A percentile compares a stretch with the other conserved stretches of the same genome.
Evolutionary conservation across 2,113 vertebrate species (phyloP).

Genomic region (Sander lucioperca): DNA sequence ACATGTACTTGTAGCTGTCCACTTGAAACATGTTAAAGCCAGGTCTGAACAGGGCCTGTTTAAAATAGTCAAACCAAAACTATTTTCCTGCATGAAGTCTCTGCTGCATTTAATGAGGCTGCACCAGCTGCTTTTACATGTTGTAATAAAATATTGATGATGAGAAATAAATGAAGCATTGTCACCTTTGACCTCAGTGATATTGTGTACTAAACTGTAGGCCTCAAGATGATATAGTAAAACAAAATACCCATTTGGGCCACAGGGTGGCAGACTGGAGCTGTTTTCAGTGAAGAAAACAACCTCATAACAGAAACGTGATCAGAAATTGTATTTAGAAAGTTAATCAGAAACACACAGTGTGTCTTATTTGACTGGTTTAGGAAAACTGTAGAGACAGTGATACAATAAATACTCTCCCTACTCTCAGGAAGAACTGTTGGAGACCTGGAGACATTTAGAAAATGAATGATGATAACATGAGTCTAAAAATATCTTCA

Average conservation of each 20-base stretch:
- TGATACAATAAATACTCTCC: neutral
- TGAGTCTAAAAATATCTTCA: neutral
- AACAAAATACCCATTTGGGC: constrained; percentile 13
- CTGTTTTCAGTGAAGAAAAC: neutral
- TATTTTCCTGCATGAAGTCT: neutral
- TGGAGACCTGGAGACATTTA: too few species aligned
- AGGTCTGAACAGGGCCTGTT: too few species aligned
- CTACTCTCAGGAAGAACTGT: neutral
- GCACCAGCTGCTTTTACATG: neutral
- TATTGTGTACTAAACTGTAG: neutral
- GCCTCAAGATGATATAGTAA: accelerated
- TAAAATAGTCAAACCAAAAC: too few species aligned
- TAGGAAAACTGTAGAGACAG: neutral
- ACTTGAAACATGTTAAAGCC: too few species aligned
- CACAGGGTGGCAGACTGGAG: constrained; percentile 54
- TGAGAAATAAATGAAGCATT: neutral
- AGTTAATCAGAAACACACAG: neutral
- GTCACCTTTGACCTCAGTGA: neutral
- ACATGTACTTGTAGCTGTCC: too few species aligned
- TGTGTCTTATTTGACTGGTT: neutral
- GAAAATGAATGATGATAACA: neutral
- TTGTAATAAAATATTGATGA: neutral
- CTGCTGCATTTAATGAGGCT: neutral
- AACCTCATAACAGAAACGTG: neutral
- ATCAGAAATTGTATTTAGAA: neutral